Conservation (phyloP, 2,797 vertebrate species). For the Lacerta agilis region DNA sequence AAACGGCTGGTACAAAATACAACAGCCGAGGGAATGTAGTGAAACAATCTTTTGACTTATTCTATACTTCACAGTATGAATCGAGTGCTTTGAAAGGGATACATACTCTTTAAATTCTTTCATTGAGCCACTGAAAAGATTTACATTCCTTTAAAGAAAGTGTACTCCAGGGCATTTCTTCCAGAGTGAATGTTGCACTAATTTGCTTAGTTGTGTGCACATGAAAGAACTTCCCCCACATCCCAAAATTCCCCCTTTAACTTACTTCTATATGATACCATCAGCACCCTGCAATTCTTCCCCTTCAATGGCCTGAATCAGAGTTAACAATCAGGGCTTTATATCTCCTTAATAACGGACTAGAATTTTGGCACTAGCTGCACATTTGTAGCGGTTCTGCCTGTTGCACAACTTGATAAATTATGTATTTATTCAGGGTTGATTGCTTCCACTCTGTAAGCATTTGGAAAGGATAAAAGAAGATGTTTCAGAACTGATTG, state of each 20-base stretch:
- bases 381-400: slow-evolving; percentile 46
- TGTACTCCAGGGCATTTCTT: slow-evolving; percentile 54
- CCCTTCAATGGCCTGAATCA: slow-evolving; percentile 62
- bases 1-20: not conserved
- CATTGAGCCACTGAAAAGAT: slow-evolving; percentile 26
- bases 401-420: slow-evolving; percentile 55
- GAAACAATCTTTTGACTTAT: slow-evolving; percentile 4
- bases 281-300: slow-evolving; percentile 59
- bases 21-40: not conserved
- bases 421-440: slow-evolving; percentile 62
- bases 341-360: slow-evolving; percentile 57
- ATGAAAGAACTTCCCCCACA: not conserved
- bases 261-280: slow-evolving; percentile 55
- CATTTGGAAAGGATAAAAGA: slow-evolving; percentile 51
- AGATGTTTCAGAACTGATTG: slow-evolving; percentile 49
- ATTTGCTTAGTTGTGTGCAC: slow-evolving; percentile 60
- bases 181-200: slow-evolving; percentile 54
- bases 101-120: slow-evolving; percentile 46
- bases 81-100: slow-evolving; percentile 38
- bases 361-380: slow-evolving; percentile 56
- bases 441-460: slow-evolving; percentile 56
- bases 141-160: slow-evolving; percentile 59
- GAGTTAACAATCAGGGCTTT: slow-evolving; percentile 65
- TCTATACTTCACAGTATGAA: slow-evolving; percentile 31
- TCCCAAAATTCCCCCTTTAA: slow-evolving; percentile 39